Conservation (phyloP, 2,888 invertebrate species). For the Macaria notata region DNA sequence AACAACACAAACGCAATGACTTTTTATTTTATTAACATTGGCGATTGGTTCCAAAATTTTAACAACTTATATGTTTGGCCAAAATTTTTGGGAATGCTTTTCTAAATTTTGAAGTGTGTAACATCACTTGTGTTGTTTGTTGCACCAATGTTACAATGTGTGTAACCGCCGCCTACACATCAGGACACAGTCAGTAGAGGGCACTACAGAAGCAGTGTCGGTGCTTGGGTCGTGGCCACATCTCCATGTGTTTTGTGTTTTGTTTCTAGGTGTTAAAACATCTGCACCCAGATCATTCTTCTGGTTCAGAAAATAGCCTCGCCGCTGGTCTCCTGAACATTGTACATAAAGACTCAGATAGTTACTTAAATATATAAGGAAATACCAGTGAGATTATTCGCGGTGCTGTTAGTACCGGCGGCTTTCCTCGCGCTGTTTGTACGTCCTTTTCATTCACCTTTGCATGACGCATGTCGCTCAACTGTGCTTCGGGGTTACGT, state of each 20-base stretch:
- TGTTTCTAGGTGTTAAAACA: conserved; percentile 82
- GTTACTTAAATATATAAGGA: conserved; percentile 68
- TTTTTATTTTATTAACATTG: not conserved
- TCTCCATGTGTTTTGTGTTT: conserved; percentile 73
- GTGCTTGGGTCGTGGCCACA: conserved; percentile 63
- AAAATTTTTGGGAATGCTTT: conserved; percentile 19
- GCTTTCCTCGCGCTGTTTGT: conserved; percentile 72
- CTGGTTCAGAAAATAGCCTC: conserved; percentile 81
- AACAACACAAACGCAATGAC: not conserved
- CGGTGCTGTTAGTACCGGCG: conserved; percentile 79
- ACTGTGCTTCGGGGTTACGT: conserved; percentile 21
- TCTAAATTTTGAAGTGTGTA: conserved; percentile 9
- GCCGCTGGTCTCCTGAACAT: conserved; percentile 72
- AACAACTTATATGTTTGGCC: conserved; percentile 3
- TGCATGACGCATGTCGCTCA: conserved; percentile 33
- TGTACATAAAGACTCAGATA: conserved; percentile 81
- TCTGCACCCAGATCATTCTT: conserved; percentile 81
- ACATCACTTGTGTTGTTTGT: conserved; percentile 28
- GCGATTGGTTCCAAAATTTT: not conserved
- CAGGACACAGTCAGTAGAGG: conserved; percentile 18
- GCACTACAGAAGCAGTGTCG: conserved; percentile 36
- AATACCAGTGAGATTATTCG: conserved; percentile 82
- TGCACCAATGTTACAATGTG: conserved; percentile 32
- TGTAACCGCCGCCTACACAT: conserved; percentile 28
- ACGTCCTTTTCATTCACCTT: conserved; percentile 70